Evolutionary conservation across 92 coral and sea anemone species (phyloP).

Genomic region (Phenganax subtilis): DNA sequence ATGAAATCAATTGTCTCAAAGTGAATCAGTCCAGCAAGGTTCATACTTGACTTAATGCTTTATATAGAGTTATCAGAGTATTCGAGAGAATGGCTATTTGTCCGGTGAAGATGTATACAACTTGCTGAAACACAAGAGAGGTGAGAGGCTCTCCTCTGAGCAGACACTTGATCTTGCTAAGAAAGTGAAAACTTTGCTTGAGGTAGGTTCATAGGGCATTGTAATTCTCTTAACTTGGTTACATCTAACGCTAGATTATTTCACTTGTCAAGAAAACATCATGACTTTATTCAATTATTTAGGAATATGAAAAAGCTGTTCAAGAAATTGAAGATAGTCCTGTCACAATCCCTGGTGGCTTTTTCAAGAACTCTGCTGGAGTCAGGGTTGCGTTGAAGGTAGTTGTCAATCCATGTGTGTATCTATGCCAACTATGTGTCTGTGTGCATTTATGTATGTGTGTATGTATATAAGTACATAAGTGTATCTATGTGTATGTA

Average conservation of each 20-base stretch:
- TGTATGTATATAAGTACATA: too few species aligned
- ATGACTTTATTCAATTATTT: not conserved
- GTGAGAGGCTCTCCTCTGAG: slow-evolving; percentile 8
- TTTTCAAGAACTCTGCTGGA: slow-evolving; percentile 83
- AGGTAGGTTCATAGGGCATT: not conserved
- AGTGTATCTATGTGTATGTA: too few species aligned
- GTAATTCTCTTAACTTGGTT: not conserved
- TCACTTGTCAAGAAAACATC: not conserved
- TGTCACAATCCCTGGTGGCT: slow-evolving; percentile 95
- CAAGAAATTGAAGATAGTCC: slow-evolving; percentile 76
- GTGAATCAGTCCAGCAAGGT: not conserved
- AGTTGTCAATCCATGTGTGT: not conserved
- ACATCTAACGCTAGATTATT: not conserved
- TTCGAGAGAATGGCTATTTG: slow-evolving; percentile 19
- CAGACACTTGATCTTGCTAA: slow-evolving; percentile 5
- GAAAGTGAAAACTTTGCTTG: slow-evolving; percentile 22
- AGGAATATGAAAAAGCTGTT: slow-evolving; percentile 83
- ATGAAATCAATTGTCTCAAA: not conserved
- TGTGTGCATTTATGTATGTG: too few species aligned
- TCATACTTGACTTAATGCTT: not conserved
- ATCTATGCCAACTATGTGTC: too few species aligned
- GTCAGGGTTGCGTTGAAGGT: slow-evolving; percentile 89
- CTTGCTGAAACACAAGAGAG: slow-evolving; percentile 25
- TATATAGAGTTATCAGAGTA: slow-evolving; percentile 23
- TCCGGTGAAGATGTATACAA: slow-evolving; percentile 21